Conservation (phyloP, 2,888 invertebrate species). For the Boloria euphrosyne region DNA sequence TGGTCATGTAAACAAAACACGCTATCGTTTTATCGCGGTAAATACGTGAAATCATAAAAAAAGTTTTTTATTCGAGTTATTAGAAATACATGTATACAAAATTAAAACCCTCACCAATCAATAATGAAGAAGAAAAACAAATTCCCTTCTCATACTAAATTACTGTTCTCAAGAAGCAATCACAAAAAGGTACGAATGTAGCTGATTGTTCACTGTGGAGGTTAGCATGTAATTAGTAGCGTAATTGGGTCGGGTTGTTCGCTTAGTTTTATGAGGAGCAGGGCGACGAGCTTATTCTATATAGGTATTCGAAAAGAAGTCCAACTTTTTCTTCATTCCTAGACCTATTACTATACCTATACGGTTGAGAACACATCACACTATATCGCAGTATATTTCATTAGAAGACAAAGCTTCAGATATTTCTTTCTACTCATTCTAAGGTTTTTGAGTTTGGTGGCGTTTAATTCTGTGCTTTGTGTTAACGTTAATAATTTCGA, state of each 20-base stretch:
- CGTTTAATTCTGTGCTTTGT: too few species aligned
- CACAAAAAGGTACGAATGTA: conserved; percentile 29
- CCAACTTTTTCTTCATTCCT: background rate
- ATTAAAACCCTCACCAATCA: background rate
- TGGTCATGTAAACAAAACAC: too few species aligned
- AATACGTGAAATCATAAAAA: too few species aligned
- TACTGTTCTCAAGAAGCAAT: conserved; percentile 21
- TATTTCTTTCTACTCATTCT: background rate
- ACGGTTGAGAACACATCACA: too few species aligned
- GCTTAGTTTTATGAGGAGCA: conserved; percentile 51
- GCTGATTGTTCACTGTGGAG: conserved; percentile 29
- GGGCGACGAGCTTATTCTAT: conserved; percentile 30
- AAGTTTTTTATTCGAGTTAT: too few species aligned
- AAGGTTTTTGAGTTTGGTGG: background rate
- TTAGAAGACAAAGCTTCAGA: too few species aligned
- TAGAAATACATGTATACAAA: background rate
- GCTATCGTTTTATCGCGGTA: too few species aligned
- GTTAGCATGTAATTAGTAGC: conserved; percentile 54
- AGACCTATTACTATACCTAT: too few species aligned
- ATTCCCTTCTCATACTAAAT: background rate
- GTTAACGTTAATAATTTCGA: background rate
- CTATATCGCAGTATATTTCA: too few species aligned
- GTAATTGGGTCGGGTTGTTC: conserved; percentile 56
- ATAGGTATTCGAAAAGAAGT: conserved; percentile 19
- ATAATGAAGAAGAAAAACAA: background rate